These are phyloP conservation scores for Drosophila nebulosa DNA, from an alignment of 1,140 invertebrate genomes.

Conservation along the genomic window DNA sequence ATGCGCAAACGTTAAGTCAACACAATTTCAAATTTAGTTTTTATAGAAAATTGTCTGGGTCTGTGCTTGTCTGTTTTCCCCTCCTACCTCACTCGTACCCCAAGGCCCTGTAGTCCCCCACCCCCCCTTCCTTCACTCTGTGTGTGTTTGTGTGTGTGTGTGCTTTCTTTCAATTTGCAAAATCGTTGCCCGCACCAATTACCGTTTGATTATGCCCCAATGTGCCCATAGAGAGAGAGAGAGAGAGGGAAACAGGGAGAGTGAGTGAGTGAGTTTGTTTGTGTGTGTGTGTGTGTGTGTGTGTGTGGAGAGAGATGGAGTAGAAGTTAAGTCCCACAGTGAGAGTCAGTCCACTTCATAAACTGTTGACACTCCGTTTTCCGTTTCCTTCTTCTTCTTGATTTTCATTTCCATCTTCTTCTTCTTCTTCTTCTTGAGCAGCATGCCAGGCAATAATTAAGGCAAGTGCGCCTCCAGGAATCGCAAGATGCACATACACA, in stretches of 20 bases:
- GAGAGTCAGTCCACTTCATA: conserved; percentile 51
- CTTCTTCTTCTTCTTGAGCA: conserved; percentile 13
- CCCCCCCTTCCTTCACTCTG: background rate
- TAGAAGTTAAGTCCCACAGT: background rate
- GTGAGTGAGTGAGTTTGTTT: background rate
- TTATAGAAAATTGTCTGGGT: conserved; percentile 71
- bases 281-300: background rate
- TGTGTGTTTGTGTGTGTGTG: conserved; percentile 26
- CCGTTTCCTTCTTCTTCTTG: conserved; percentile 25
- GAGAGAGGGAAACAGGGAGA: background rate
- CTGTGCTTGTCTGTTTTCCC: conserved; percentile 2
- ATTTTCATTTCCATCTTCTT: background rate
- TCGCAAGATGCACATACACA: conserved; percentile 41
- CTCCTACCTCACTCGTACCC: too few species aligned
- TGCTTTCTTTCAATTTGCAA: conserved; percentile 71
- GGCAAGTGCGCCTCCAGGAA: conserved; percentile 55
- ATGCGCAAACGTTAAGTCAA: conserved; percentile 75
- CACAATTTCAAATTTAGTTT: conserved; percentile 77
- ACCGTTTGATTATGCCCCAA: conserved; percentile 63
- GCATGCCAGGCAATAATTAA: conserved; percentile 67
- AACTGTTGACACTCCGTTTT: conserved; percentile 68
- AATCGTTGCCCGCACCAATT: conserved; percentile 74
- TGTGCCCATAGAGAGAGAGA: conserved; percentile 32
- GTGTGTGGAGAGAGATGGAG: background rate
- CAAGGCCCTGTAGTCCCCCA: too few species aligned